Conservation (phyloP, 2,888 invertebrate species). For the Dynastes hyllus region DNA sequence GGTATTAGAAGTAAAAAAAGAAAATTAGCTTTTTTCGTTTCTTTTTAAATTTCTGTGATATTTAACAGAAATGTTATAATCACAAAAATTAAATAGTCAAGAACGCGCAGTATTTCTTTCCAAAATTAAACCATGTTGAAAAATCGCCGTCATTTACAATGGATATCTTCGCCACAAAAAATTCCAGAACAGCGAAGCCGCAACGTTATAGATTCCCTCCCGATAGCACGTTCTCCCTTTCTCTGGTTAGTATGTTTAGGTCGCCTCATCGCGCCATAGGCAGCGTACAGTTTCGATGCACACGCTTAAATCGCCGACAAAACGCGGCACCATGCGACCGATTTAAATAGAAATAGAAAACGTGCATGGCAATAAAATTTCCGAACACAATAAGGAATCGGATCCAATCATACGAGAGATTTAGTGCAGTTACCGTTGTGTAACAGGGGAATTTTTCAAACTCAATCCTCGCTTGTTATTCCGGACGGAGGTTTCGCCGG, state of each 20-base stretch:
- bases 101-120: no score
- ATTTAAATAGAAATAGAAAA: constrained; percentile 51
- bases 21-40: no score
- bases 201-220: constrained; percentile 7
- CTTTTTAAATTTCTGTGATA: no score
- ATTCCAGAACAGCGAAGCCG: neutral
- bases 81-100: no score
- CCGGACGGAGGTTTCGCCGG: neutral
- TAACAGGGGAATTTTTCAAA: constrained; percentile 41
- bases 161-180: no score
- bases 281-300: constrained; percentile 23
- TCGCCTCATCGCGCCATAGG: constrained; percentile 14
- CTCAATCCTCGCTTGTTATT: constrained; percentile 35
- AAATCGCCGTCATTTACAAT: no score
- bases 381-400: constrained; percentile 45
- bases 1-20: no score
- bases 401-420: constrained; percentile 47
- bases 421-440: constrained; percentile 34
- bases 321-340: constrained; percentile 27
- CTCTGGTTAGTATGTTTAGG: constrained; percentile 20
- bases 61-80: no score
- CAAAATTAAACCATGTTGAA: no score
- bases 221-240: neutral
- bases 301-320: constrained; percentile 32
- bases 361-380: constrained; percentile 48